Evolutionary conservation across 2,888 invertebrate genomes (phyloP).

Genomic region (Acleris sparsana): DNA sequence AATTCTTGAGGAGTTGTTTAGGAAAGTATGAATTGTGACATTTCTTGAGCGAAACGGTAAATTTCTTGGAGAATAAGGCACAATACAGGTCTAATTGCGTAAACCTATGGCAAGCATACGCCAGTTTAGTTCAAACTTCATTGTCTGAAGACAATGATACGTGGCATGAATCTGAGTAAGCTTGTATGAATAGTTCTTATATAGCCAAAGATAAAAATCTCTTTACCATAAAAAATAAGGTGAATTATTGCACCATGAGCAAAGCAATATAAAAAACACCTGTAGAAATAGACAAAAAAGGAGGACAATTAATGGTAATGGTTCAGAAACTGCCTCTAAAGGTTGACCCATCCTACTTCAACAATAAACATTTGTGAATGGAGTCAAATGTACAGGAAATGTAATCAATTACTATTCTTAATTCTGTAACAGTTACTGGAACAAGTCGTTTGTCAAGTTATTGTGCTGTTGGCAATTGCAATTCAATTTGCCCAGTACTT

Average conservation of each 20-base stretch:
- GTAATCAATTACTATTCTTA: conserved; percentile 58
- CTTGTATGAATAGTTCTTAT: not conserved
- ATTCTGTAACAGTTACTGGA: conserved; percentile 37
- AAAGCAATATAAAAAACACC: no score
- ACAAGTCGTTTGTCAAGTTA: conserved; percentile 50
- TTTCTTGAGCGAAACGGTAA: conserved; percentile 12
- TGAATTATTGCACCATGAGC: no score
- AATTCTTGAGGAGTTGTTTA: conserved; percentile 2
- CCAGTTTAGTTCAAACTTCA: not conserved
- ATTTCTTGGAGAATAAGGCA: conserved; percentile 2
- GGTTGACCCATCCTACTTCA: conserved; percentile 17
- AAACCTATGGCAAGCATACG: not conserved
- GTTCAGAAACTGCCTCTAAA: not conserved
- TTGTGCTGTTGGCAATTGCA: conserved; percentile 47
- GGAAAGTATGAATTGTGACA: conserved; percentile 11
- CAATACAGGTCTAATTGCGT: not conserved
- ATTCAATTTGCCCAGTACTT: conserved; percentile 47
- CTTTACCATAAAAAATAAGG: no score
- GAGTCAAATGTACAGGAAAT: conserved; percentile 53
- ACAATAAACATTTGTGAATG: conserved; percentile 24
- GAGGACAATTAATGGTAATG: no score
- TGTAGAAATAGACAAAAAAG: no score
- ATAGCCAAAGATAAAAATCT: not conserved
- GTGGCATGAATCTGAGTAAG: no score
- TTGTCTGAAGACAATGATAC: not conserved